Evolutionary conservation across 2,797 vertebrate genomes (phyloP).

Genomic region (Nothura maculosa): DNA sequence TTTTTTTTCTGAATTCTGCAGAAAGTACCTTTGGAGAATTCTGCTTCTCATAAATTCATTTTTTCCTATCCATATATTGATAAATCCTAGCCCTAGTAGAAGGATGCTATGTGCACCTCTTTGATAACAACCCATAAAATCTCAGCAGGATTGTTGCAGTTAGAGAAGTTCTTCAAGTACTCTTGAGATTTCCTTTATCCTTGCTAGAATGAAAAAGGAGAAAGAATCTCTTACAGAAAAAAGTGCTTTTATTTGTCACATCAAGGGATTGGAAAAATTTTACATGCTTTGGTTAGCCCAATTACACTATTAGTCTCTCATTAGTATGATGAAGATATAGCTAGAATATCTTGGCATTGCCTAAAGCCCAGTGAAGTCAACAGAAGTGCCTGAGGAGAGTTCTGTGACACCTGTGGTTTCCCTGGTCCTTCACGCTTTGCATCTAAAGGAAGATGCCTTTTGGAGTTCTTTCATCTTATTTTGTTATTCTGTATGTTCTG

Average conservation of each 20-base stretch:
- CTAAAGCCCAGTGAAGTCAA: not conserved
- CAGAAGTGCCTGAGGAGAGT: not conserved
- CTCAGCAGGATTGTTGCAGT: slow-evolving; percentile 14
- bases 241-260: slow-evolving; percentile 17
- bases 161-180: not conserved
- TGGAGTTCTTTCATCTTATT: not conserved
- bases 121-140: slow-evolving; percentile 1
- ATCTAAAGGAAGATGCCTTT: not conserved
- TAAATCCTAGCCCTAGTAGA: slow-evolving; percentile 25
- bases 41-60: slow-evolving; percentile 28
- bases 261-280: not conserved
- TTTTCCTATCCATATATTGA: not conserved
- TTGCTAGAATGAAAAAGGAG: slow-evolving; percentile 11
- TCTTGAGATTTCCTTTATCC: slow-evolving; percentile 25
- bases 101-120: not conserved
- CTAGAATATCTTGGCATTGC: not conserved
- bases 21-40: slow-evolving; percentile 40
- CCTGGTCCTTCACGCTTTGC: not conserved
- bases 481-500: not conserved
- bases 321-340: not conserved
- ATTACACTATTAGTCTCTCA: not conserved
- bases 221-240: not conserved
- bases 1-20: slow-evolving; percentile 42
- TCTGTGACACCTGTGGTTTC: not conserved
- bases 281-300: not conserved